Percentiles rank a stretch among this genome's conserved stretches.
Conservation (phyloP, 1,140 invertebrate genomes). For the Pseudomyrmex dendroicus region DNA sequence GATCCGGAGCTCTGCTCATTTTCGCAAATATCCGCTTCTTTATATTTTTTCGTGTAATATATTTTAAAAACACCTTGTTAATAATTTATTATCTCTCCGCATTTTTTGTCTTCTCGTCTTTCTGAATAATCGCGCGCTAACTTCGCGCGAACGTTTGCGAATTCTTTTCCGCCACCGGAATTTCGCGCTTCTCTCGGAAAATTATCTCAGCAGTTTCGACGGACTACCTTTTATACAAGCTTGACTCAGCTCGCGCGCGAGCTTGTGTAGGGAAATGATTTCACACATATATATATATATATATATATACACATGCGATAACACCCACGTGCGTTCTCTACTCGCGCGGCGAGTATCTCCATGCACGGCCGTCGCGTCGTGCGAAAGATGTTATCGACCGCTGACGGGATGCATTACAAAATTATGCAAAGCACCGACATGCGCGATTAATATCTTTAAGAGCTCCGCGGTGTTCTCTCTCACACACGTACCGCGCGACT, state of each 20-base stretch:
- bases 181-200: constrained; percentile 25
- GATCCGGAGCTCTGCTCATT: no score
- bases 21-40: no score
- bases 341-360: not conserved
- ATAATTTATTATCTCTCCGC: no score
- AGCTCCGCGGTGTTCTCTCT: not conserved
- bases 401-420: constrained; percentile 73
- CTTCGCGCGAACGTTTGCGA: not conserved
- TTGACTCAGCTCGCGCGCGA: not conserved
- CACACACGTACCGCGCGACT: no score
- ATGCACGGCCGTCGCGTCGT: constrained; percentile 37
- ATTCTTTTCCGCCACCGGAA: not conserved
- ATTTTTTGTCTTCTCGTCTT: no score
- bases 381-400: constrained; percentile 71
- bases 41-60: no score
- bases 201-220: constrained; percentile 17
- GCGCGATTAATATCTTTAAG: constrained; percentile 70
- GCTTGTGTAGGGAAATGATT: constrained; percentile 27
- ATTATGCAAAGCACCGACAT: constrained; percentile 72
- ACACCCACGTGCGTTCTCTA: constrained; percentile 69
- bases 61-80: no score
- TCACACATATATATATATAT: constrained; percentile 8
- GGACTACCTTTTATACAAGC: constrained; percentile 3
- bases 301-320: not conserved
- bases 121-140: not conserved